Evolutionary conservation across 1,140 invertebrate species (phyloP), one percentile per base, ranked within the genome.

Genomic region (Prorops nasuta): DNA sequence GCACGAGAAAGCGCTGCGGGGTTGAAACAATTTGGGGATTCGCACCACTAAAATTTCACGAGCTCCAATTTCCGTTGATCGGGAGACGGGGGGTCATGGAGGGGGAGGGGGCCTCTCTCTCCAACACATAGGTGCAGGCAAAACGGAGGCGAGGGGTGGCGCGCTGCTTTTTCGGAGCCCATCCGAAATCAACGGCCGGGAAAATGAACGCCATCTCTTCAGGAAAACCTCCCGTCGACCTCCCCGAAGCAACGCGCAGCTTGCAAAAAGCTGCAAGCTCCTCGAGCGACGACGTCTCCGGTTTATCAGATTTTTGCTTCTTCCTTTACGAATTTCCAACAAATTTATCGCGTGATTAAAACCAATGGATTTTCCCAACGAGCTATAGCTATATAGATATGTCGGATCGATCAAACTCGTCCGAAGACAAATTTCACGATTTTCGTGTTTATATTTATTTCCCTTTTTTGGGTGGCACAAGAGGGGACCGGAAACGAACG

Each of bases 171-270:
- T 54, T 22, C 51, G 36, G 52, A 53, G 58, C 28, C 63, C 53
- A 67, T 71, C 67, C 58, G 54, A 40, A 71, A 62, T 64, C 69
- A 74, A 73, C 67, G 69, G 68, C 46, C 68, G 63, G 65, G 69
- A 73, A 73, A 74, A 74, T 73, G 68, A 73, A 66, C 66, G 56
- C 64, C 62, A 67, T 71, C 71, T 73, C 61, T 72, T 69, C 65
- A 63, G 60, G 64, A 69, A 75, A 63, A 66, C 54, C 69, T 51
- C 51, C 28, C 24, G 24, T 28, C 10, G 24, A 28, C 10, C 4
- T 10, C 24, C 4, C 10, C 24, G 24, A 28, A 10, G 4, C 24
- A 28, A 4, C 4, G 24, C 24, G 24, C n/a, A n/a, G n/a, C n/a
- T n/a, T n/a, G n/a, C n/a, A n/a, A n/a, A n/a, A n/a, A n/a, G n/a